Percentiles rank a stretch among this genome's conserved stretches.
These are phyloP conservation scores for Cataglyphis cursor DNA, from an alignment of 2,888 invertebrate species.

Conservation along the genomic window DNA sequence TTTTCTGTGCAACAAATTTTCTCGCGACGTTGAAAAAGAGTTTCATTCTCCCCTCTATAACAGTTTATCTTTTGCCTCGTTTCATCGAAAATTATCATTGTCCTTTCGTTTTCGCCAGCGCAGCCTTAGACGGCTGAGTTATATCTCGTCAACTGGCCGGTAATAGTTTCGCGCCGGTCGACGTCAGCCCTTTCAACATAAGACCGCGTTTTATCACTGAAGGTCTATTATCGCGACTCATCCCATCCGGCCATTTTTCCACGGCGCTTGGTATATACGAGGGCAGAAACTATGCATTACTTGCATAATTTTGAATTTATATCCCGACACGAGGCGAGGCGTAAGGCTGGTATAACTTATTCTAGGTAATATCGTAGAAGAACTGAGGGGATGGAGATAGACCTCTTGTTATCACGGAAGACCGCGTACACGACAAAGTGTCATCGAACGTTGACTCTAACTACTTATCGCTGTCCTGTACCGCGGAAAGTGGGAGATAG, in stretches of 20 bases:
- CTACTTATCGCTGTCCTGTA: slow-evolving; percentile 58
- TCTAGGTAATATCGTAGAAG: slow-evolving; percentile 36
- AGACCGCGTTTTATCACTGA: slow-evolving; percentile 82
- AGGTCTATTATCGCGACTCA: slow-evolving; percentile 82
- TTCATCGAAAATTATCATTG: slow-evolving; percentile 50
- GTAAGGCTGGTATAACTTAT: slow-evolving; percentile 18
- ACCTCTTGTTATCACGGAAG: slow-evolving; percentile 32
- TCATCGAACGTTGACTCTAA: slow-evolving; percentile 51
- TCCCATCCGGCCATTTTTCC: slow-evolving; percentile 70
- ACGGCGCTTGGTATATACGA: slow-evolving; percentile 69
- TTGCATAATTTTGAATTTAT: slow-evolving; percentile 83
- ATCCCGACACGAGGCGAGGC: slow-evolving; percentile 45
- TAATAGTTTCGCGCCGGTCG: slow-evolving; percentile 75
- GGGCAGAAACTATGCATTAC: slow-evolving; percentile 80
- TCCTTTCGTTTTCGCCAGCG: slow-evolving; percentile 23
- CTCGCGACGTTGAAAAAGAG: slow-evolving; percentile 17
- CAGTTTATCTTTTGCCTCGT: slow-evolving; percentile 15
- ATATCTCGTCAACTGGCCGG: slow-evolving; percentile 70
- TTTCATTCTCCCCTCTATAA: not conserved
- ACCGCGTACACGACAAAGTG: slow-evolving; percentile 57
- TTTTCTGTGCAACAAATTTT: slow-evolving; percentile 12
- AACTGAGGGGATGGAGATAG: slow-evolving; percentile 53
- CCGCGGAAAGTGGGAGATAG: slow-evolving; percentile 34
- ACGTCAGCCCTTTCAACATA: slow-evolving; percentile 79
- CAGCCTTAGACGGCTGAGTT: slow-evolving; percentile 56